Conservation (phyloP, 2,797 vertebrate genomes). For the Crocidura indochinensis region DNA sequence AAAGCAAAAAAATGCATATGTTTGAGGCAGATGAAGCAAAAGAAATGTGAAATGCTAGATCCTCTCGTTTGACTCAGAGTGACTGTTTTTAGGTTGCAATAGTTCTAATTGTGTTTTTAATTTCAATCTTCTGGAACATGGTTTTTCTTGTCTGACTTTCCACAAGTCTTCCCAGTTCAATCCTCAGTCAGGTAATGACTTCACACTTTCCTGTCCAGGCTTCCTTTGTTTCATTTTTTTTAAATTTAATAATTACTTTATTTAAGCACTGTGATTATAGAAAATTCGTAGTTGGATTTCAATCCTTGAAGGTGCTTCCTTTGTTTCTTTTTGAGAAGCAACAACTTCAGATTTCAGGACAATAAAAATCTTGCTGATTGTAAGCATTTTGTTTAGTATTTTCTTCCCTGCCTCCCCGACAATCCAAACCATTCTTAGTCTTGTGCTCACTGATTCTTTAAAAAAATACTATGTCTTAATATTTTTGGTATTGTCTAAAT, state of each 20-base stretch:
- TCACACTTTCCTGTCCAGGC: slow-evolving; percentile 20
- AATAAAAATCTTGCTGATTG: slow-evolving; percentile 22
- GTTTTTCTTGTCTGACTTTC: slow-evolving; percentile 68
- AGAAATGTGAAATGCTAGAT: slow-evolving; percentile 23
- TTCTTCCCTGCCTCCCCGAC: not conserved
- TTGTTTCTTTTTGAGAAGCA: slow-evolving; percentile 59
- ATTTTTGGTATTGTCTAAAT: not conserved
- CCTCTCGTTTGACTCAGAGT: slow-evolving; percentile 55
- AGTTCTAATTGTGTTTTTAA: slow-evolving; percentile 63
- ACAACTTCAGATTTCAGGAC: not conserved
- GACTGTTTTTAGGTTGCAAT: slow-evolving; percentile 28
- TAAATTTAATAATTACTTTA: too few species aligned
- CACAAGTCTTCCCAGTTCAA: not conserved
- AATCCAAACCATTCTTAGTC: not conserved
- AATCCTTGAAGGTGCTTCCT: not conserved
- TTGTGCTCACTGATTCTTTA: slow-evolving; percentile 26
- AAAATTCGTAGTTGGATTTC: too few species aligned
- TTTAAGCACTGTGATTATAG: too few species aligned
- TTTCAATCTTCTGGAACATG: slow-evolving; percentile 46
- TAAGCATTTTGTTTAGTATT: not conserved
- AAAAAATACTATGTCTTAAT: not conserved
- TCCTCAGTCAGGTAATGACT: slow-evolving; percentile 51
- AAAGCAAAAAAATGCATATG: slow-evolving; percentile 60
- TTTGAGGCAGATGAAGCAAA: slow-evolving; percentile 62
- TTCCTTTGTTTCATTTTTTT: slow-evolving; percentile 27